A percentile compares a stretch with the other conserved stretches of the same genome.
phyloP scores from a whole-genome alignment of 2,797 vertebrate species.

The Hybognathus amarus region DNA sequence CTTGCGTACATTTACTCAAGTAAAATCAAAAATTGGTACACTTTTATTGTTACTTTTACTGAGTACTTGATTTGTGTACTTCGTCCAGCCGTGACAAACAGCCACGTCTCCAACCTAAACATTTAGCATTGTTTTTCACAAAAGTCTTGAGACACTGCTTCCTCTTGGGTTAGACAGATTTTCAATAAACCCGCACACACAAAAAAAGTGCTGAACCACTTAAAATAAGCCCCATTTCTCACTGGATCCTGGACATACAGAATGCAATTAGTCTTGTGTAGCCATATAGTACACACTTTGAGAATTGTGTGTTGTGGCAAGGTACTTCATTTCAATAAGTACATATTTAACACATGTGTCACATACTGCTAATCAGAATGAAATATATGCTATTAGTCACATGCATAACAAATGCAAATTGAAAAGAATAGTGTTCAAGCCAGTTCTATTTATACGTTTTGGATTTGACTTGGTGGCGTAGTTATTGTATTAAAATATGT shows the following conservation, averaged over 20 bases:
- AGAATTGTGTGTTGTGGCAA: background rate
- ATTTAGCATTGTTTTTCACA: background rate
- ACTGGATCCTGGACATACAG: background rate
- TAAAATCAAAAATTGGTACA: background rate
- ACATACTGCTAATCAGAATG: background rate
- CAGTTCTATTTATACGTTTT: background rate
- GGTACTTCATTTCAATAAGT: background rate
- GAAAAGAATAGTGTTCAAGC: background rate
- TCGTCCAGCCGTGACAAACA: background rate
- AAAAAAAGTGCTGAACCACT: background rate
- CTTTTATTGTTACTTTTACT: background rate
- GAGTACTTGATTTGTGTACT: background rate
- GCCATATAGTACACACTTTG: background rate
- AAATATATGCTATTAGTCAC: background rate
- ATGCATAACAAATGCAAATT: background rate
- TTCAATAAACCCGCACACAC: background rate
- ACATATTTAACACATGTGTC: background rate
- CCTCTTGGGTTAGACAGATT: slow-evolving; percentile 4
- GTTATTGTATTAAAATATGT: background rate
- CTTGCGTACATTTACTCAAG: background rate
- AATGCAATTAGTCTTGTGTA: background rate
- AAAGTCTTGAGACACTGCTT: background rate
- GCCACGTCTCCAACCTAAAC: background rate
- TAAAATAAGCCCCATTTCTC: background rate
- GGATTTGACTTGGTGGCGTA: background rate